Evolutionary conservation across 2,797 vertebrate genomes (phyloP), one percentile per base, ranked within the genome.

Genomic region (Crypturellus tataupa): DNA sequence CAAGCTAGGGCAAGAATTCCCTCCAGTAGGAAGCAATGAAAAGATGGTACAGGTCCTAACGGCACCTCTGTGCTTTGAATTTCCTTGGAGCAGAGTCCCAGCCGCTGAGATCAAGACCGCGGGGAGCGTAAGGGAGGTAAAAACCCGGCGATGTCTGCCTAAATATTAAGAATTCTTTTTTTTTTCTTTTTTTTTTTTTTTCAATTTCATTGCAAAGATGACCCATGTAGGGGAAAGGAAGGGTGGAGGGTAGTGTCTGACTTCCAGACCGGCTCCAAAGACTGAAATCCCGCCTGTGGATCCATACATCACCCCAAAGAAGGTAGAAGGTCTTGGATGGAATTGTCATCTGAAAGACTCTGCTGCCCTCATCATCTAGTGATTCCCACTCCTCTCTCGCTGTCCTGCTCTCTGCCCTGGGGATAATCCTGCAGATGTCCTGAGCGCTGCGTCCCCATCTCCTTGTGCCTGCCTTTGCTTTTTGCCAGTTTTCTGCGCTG

Each of bases 1-100:
- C 89, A 90, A 94, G 56, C 59, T 46, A 42, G 82, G 60, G 68
- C 87, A 93, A 78, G 95, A 88, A 90, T 90, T 91, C 75, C 72
- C 77, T 85, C 51, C 76, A 60, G 63, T 85, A 70, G 58, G 69
- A 64, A 94, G 46, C 68, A 62, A 56, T 44, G 29, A 46, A 77
- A 67, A 75, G 60, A 55, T 67, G 62, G 31, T 55, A 5, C 81
- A 67, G 83, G 47, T 59, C 63, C 49, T 51, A 19, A 63, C 62
- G 7, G 62, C 70, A n/a, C 13, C 80, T 55, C 46, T 64, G 55
- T 73, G 71, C 53, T n/a, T 2, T 72, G 80, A 49, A 56, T 77
- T 79, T 91, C 64, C 68, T 88, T 73, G 60, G 68, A 84, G 63
- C 89, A 71, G 82, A 73, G 89, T 94, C 67, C 71, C 56, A 64